Evolutionary conservation across 1,140 invertebrate species (phyloP).

Genomic region (Drosophila lacteicornis): DNA sequence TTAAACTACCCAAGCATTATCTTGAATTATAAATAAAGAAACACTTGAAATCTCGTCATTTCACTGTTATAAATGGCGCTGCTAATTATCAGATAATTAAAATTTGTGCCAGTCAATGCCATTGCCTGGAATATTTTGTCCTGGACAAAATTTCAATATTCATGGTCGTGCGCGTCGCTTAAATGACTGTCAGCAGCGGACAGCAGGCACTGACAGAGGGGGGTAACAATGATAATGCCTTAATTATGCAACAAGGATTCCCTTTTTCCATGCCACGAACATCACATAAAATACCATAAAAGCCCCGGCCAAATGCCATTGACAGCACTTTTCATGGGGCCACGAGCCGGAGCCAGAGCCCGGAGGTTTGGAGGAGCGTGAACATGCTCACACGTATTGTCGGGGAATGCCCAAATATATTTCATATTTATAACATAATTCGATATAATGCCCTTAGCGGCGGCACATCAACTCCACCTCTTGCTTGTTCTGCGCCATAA

Average conservation of each 20-base stretch:
- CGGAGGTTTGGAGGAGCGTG: background rate
- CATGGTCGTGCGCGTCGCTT: conserved; percentile 29
- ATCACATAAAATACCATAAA: conserved; percentile 73
- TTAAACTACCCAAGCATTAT: background rate
- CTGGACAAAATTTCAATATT: conserved; percentile 38
- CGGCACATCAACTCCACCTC: conserved; percentile 9
- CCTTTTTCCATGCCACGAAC: conserved; percentile 50
- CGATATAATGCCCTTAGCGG: conserved; percentile 71
- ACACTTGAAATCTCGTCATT: background rate
- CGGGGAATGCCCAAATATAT: conserved; percentile 65
- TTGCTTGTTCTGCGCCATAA: conserved; percentile 48
- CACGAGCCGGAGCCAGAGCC: conserved; percentile 4
- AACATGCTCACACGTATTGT: conserved; percentile 64
- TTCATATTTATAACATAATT: conserved; percentile 83
- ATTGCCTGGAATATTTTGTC: conserved; percentile 5
- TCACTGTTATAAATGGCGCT: background rate
- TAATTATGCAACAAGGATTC: conserved; percentile 63
- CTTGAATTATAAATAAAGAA: background rate
- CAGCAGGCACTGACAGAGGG: conserved; percentile 2
- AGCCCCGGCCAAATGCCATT: conserved; percentile 57
- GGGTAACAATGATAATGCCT: conserved; percentile 56
- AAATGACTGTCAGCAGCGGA: conserved; percentile 33
- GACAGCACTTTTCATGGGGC: conserved; percentile 55
- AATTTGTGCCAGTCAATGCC: conserved; percentile 27
- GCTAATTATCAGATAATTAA: conserved; percentile 4